Evolutionary conservation across 2,113 vertebrate species (phyloP).

Genomic region (Brienomyrus longianalis): DNA sequence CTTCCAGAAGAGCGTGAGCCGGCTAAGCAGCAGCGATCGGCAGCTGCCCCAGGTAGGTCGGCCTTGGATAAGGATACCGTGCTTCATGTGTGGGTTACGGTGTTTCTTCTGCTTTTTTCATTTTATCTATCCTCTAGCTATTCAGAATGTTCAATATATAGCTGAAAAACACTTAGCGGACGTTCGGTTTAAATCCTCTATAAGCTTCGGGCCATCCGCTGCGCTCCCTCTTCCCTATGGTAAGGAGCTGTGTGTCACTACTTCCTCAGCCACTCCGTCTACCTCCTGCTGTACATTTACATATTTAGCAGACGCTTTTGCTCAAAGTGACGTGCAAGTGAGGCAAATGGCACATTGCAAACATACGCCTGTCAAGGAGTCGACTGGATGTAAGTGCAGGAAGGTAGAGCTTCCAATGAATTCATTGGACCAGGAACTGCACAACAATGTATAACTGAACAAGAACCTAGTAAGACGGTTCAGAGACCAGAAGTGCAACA

Average conservation of each 20-base stretch:
- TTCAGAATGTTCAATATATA: background rate
- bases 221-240: background rate
- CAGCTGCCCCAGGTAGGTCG: slow-evolving; percentile 79
- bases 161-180: background rate
- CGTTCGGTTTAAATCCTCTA: background rate
- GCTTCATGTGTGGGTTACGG: background rate
- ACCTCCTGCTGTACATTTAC: background rate
- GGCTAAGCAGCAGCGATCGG: slow-evolving; percentile 74
- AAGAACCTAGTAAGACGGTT: background rate
- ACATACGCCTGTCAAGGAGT: background rate
- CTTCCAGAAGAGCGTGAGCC: slow-evolving; percentile 81
- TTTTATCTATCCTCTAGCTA: background rate
- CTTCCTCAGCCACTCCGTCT: background rate
- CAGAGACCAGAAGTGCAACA: background rate
- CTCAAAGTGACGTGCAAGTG: background rate
- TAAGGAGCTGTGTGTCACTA: background rate
- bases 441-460: background rate
- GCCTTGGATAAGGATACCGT: background rate
- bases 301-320: background rate
- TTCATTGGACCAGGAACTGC: background rate
- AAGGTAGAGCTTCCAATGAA: background rate
- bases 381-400: background rate
- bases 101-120: background rate
- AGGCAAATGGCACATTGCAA: background rate
- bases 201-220: background rate